phyloP scores from a whole-genome alignment of 2,113 vertebrate genomes.

The Pleuronectes platessa region DNA sequence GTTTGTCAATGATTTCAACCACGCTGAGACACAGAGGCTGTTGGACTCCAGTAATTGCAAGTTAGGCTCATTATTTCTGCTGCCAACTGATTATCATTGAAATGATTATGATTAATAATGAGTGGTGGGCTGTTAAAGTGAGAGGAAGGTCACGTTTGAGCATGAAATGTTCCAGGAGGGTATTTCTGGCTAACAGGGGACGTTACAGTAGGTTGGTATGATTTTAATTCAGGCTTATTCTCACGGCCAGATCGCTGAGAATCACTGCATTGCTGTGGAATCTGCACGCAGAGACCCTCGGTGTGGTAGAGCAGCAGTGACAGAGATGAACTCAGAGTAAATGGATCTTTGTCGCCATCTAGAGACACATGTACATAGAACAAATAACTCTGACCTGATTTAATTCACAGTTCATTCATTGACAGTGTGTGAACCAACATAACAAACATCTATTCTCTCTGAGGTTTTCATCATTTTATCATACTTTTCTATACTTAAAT shows the following conservation, averaged over 20 bases:
- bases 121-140: not conserved
- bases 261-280: constrained; percentile 32
- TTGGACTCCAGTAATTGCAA: not conserved
- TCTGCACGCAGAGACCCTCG: constrained; percentile 11
- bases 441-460: too few species aligned
- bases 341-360: constrained; percentile 77
- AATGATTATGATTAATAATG: not conserved
- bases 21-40: not conserved
- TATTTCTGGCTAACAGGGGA: constrained; percentile 12
- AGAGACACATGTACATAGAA: constrained; percentile 15
- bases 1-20: not conserved
- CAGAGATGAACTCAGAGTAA: fast-evolving
- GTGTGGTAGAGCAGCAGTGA: not conserved
- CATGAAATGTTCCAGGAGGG: not conserved
- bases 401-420: too few species aligned
- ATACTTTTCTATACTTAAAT: too few species aligned
- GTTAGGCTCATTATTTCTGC: constrained; percentile 21
- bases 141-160: not conserved
- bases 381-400: too few species aligned
- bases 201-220: constrained; percentile 30
- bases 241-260: constrained; percentile 3
- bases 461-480: too few species aligned
- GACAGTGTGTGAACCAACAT: too few species aligned
- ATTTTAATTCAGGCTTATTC: constrained; percentile 39
- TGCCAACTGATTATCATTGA: not conserved